Evolutionary conservation across 2,113 vertebrate species (phyloP).

Genomic region (Chloropsis hardwickii): DNA sequence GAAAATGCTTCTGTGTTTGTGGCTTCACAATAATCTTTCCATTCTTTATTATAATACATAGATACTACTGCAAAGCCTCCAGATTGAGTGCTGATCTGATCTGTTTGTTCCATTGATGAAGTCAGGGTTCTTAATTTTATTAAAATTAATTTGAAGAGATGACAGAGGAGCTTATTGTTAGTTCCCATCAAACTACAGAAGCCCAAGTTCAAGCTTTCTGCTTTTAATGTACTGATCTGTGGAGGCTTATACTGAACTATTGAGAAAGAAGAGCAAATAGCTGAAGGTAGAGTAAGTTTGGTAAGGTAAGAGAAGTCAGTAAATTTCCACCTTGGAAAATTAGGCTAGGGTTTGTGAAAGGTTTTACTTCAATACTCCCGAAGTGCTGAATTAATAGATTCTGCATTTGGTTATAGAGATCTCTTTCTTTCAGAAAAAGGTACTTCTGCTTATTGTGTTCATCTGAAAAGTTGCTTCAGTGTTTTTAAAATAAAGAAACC

Average conservation of each 20-base stretch:
- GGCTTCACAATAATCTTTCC: neutral
- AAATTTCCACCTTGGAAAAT: neutral
- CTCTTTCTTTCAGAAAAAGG: neutral
- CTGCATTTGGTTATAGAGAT: neutral
- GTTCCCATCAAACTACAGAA: neutral
- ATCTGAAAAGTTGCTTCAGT: neutral
- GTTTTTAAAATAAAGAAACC: neutral
- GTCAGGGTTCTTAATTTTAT: neutral
- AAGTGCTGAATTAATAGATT: neutral
- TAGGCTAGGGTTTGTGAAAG: neutral
- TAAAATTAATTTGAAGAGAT: neutral
- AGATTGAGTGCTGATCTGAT: neutral
- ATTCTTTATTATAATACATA: neutral
- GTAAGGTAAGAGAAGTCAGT: neutral
- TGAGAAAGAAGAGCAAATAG: neutral
- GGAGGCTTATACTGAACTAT: neutral
- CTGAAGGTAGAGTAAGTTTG: neutral
- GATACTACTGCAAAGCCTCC: neutral
- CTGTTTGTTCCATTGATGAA: neutral
- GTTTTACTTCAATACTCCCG: neutral
- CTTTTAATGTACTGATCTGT: neutral
- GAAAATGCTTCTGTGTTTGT: neutral
- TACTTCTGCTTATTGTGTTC: neutral
- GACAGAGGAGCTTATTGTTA: neutral
- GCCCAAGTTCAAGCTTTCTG: neutral